phyloP scores from a whole-genome alignment of 2,113 vertebrate species.

The Tinamus guttatus region DNA sequence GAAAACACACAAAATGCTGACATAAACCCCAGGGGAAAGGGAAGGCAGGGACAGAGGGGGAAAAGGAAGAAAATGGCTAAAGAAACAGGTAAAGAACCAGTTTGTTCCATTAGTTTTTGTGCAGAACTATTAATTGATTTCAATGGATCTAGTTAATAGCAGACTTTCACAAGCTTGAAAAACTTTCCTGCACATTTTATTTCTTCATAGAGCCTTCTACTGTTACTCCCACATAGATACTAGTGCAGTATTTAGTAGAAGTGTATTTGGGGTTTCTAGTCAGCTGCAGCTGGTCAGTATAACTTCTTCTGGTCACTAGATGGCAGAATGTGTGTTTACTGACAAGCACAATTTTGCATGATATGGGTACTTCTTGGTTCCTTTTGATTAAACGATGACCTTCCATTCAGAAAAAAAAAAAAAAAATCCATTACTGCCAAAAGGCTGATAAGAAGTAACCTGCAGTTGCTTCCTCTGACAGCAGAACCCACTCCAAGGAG shows the following conservation, averaged over 20 bases:
- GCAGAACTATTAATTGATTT: neutral
- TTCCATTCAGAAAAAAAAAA: neutral
- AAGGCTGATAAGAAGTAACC: neutral
- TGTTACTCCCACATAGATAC: neutral
- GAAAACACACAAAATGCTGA: neutral
- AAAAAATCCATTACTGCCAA: neutral
- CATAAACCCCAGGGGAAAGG: neutral
- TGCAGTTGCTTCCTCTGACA: neutral
- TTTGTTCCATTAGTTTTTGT: neutral
- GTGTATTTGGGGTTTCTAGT: neutral
- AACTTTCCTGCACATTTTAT: neutral
- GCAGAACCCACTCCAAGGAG: neutral
- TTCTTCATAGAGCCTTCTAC: neutral
- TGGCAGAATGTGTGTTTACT: constrained; percentile 66
- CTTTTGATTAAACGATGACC: neutral
- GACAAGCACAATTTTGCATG: neutral
- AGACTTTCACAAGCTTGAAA: neutral
- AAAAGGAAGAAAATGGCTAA: neutral
- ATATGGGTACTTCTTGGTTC: neutral
- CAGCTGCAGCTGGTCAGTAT: neutral
- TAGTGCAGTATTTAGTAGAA: neutral
- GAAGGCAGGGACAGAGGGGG: neutral
- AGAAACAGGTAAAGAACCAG: neutral
- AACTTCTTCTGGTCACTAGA: constrained; percentile 67
- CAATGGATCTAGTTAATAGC: neutral